phyloP scores from a whole-genome alignment of 1,140 invertebrate species.

The Trissolcus basalis region DNA sequence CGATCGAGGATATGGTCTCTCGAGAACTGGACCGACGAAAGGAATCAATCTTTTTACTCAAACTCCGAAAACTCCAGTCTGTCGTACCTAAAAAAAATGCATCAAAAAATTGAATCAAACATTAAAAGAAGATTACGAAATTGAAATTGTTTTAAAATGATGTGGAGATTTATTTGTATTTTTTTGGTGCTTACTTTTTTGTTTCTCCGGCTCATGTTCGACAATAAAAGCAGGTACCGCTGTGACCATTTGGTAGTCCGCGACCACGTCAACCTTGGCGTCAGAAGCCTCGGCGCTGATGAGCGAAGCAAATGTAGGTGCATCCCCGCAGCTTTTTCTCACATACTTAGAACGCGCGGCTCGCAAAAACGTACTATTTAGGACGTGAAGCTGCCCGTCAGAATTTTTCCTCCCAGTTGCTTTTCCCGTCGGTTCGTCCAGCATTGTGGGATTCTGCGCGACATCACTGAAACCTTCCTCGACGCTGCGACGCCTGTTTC shows the following conservation, averaged over 20 bases:
- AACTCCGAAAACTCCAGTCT: slow-evolving; percentile 84
- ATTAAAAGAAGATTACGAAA: too few species aligned
- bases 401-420: slow-evolving; percentile 45
- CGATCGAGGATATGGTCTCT: slow-evolving; percentile 71
- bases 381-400: slow-evolving; percentile 61
- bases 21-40: slow-evolving; percentile 82
- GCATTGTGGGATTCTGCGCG: slow-evolving; percentile 51
- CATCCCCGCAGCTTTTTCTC: slow-evolving; percentile 71
- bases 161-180: too few species aligned
- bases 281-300: slow-evolving; percentile 60
- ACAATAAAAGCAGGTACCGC: slow-evolving; percentile 77
- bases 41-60: slow-evolving; percentile 87
- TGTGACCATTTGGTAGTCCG: slow-evolving; percentile 77
- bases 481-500: slow-evolving; percentile 71
- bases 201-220: slow-evolving; percentile 75
- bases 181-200: slow-evolving; percentile 60
- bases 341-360: slow-evolving; percentile 68
- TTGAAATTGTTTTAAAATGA: too few species aligned
- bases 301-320: slow-evolving; percentile 64
- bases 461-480: slow-evolving; percentile 65
- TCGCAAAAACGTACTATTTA: slow-evolving; percentile 61
- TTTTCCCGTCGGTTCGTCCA: slow-evolving; percentile 63
- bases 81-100: slow-evolving; percentile 80
- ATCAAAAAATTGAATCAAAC: background rate
- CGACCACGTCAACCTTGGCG: slow-evolving; percentile 58